Percentiles rank a stretch among this genome's conserved stretches.
phyloP scores from a whole-genome alignment of 2,113 vertebrate species.

The Nothocercus nigrocapillus region DNA sequence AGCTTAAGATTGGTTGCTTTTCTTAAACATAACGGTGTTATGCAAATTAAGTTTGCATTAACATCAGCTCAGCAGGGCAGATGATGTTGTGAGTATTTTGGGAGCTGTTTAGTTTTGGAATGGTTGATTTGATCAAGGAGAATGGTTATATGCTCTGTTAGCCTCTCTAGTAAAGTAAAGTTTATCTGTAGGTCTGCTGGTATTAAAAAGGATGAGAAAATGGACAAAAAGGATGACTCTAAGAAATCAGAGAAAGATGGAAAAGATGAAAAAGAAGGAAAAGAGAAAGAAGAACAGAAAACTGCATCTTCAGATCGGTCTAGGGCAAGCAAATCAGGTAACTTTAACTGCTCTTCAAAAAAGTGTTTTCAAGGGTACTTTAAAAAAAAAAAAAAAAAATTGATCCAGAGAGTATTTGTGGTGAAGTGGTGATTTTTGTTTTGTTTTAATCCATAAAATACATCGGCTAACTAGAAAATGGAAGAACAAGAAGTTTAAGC shows the following conservation, averaged over 20 bases:
- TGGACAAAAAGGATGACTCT: slow-evolving; percentile 79
- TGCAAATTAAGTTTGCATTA: neutral
- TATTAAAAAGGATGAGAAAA: slow-evolving; percentile 86
- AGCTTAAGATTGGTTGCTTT: neutral
- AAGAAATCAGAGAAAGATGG: slow-evolving; percentile 74
- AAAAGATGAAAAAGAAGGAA: slow-evolving; percentile 84
- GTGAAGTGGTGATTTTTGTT: neutral
- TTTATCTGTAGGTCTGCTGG: slow-evolving; percentile 50
- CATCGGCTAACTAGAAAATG: neutral
- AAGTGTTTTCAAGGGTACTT: neutral
- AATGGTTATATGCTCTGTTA: neutral
- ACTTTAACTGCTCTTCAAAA: neutral
- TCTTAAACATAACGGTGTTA: rapidly evolving
- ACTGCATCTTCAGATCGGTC: slow-evolving; percentile 65
- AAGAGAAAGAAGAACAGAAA: slow-evolving; percentile 75
- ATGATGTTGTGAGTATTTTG: neutral
- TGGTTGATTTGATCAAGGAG: neutral
- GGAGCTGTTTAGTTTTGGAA: neutral
- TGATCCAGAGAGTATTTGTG: rapidly evolving
- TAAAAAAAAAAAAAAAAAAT: neutral
- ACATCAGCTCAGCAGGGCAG: neutral
- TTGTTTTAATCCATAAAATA: neutral
- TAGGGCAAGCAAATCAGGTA: slow-evolving; percentile 79
- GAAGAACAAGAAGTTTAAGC: neutral
- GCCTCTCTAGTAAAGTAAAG: neutral